Evolutionary conservation across 2,888 invertebrate genomes (phyloP).

Genomic region (Sinodicranocentrus sp.): DNA sequence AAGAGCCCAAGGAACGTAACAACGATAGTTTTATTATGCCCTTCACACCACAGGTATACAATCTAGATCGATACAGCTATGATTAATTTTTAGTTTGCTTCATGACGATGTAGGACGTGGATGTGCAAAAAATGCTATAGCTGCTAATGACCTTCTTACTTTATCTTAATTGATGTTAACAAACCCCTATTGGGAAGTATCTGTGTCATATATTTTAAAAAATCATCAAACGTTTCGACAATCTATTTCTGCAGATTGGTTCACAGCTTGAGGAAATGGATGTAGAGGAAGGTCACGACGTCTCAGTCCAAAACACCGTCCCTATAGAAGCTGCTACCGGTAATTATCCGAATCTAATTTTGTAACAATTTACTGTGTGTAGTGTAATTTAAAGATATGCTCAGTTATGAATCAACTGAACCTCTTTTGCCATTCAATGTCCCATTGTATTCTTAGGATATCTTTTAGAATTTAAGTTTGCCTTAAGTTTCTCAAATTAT

Average conservation of each 20-base stretch:
- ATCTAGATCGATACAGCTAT: neutral
- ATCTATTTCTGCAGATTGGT: constrained; percentile 64
- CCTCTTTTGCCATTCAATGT: neutral
- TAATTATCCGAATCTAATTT: constrained; percentile 27
- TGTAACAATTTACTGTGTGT: neutral
- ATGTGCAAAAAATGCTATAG: neutral
- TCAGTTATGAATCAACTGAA: too few species aligned
- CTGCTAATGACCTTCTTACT: too few species aligned
- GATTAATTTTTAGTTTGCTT: neutral
- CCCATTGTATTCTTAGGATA: neutral
- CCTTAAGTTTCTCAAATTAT: too few species aligned
- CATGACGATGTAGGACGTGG: neutral
- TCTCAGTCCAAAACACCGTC: constrained; percentile 59
- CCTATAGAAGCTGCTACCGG: constrained; percentile 68
- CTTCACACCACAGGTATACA: constrained; percentile 70
- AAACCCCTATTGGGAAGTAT: too few species aligned
- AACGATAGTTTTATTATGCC: constrained; percentile 71
- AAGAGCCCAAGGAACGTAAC: constrained; percentile 50
- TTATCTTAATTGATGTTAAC: too few species aligned
- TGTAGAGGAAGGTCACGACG: constrained; percentile 74
- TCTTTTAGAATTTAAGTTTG: neutral
- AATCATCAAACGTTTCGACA: too few species aligned
- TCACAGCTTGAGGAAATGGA: constrained; percentile 75
- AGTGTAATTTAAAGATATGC: neutral
- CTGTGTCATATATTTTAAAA: neutral